These are phyloP conservation scores for Therioaphis trifolii DNA, from an alignment of 2,888 invertebrate species.

Conservation along the genomic window DNA sequence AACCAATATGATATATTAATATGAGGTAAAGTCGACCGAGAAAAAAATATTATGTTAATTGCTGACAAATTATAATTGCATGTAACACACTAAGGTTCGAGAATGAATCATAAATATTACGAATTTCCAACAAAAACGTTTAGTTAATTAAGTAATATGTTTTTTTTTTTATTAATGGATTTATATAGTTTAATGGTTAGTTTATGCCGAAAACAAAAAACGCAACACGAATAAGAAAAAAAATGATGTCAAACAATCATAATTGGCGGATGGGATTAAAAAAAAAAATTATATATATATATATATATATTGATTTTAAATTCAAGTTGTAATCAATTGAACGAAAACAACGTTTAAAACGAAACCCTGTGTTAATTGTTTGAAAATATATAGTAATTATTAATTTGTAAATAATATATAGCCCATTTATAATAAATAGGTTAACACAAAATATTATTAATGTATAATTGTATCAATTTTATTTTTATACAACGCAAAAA, in stretches of 20 bases:
- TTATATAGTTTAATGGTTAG: not conserved
- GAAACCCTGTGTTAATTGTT: slow-evolving; percentile 48
- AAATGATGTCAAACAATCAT: not conserved
- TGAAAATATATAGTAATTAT: slow-evolving; percentile 30
- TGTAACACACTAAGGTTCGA: not conserved
- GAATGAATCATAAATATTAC: not conserved
- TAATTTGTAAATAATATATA: not conserved
- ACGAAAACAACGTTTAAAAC: slow-evolving; percentile 21
- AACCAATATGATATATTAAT: not conserved
- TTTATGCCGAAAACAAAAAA: not conserved
- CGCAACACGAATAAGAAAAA: not conserved
- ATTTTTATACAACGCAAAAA: slow-evolving; percentile 17
- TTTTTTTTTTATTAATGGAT: not conserved
- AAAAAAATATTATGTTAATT: not conserved
- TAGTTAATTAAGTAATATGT: not conserved
- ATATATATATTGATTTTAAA: too few species aligned
- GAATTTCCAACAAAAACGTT: not conserved
- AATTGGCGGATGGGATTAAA: not conserved
- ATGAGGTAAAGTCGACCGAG: not conserved
- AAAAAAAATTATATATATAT: too few species aligned
- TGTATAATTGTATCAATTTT: slow-evolving; percentile 1
- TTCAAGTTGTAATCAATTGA: not conserved
- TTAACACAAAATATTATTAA: not conserved
- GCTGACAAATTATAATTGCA: too few species aligned
- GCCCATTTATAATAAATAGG: slow-evolving; percentile 17